phyloP scores from a whole-genome alignment of 1,140 invertebrate genomes.

The Onthophagus taurus region DNA sequence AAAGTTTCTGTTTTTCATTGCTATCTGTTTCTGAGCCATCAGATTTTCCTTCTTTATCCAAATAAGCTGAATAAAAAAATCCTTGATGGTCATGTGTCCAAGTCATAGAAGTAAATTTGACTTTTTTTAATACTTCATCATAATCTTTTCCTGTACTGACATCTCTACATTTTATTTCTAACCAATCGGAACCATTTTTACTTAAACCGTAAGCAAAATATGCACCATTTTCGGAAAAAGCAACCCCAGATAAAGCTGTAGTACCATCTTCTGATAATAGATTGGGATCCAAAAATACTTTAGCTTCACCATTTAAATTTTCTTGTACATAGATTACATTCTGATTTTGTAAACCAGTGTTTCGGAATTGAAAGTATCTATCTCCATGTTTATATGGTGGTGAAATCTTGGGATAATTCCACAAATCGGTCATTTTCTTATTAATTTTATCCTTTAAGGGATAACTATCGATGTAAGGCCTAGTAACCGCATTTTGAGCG shows the following conservation, averaged over 20 bases:
- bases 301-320: conserved; percentile 63
- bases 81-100: conserved; percentile 96
- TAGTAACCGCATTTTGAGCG: conserved; percentile 81
- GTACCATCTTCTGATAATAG: conserved; percentile 88
- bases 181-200: conserved; percentile 92
- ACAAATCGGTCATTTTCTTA: conserved; percentile 73
- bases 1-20: conserved; percentile 87
- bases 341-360: conserved; percentile 53
- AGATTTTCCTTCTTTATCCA: conserved; percentile 65
- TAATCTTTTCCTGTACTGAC: conserved; percentile 75
- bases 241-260: conserved; percentile 64
- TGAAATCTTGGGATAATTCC: conserved; percentile 94
- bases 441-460: conserved; percentile 62
- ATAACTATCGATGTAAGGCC: conserved; percentile 75
- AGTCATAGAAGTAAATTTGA: conserved; percentile 83
- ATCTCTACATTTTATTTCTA: conserved; percentile 77
- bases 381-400: conserved; percentile 75
- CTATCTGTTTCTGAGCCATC: conserved; percentile 86
- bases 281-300: conserved; percentile 95
- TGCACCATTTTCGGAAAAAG: conserved; percentile 86
- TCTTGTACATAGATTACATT: conserved; percentile 92
- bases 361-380: conserved; percentile 88
- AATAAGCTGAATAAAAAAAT: conserved; percentile 85
- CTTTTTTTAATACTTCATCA: conserved; percentile 77
- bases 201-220: conserved; percentile 88